Base-by-base conservation (phyloP, 2,113 vertebrate species). In the Charina bottae region DNA sequence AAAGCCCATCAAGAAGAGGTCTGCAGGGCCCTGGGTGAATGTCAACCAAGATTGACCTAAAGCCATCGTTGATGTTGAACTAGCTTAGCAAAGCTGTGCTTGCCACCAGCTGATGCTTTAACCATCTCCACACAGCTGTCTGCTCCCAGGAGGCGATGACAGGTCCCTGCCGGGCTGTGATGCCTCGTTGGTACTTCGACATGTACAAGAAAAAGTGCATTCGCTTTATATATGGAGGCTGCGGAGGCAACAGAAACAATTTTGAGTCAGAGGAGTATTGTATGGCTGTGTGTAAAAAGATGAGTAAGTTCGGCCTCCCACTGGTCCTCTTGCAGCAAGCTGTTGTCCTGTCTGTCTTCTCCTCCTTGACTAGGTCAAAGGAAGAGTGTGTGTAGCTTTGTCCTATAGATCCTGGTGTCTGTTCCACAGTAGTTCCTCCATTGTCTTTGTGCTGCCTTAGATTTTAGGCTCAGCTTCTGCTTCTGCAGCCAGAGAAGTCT, bases 201-300 rank as follows among this genome's bases (percentile, higher is more conserved):
- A 91, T 98, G 97, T 97, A 96, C 97, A 98, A 98, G 98, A 98
- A 97, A 97, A 99, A 98, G 96, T 99, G 99, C 92, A 93, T 98
- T 96, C 98, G 97, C 97, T 99, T 99, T 98, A 98, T 98, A 97
- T 99, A 99, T 94, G 99, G 99, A 96, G 99, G 99, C 98, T 99
- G 99, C 91, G 98, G 98, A 96, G 99, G 99, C 97, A 99, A 99
- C 98, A 98, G 98, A 98, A 99, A 99, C 98, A 99, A 99, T 98
- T 99, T 99, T 98, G 98, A 99, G 98, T 99, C 98, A 93, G 98
- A 99, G 98, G 98, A 99, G 87, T 98, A 99, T 98, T 99, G 99
- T 98, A 98, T 99, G 98, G 98, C 98, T 95, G 98, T 99, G 96
- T 99, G 99, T 99, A 98, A 98, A 97, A 97, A 97, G 97, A 98